Conservation (phyloP, 64 coral and sea anemone species). For the Stylophora pistillata region DNA sequence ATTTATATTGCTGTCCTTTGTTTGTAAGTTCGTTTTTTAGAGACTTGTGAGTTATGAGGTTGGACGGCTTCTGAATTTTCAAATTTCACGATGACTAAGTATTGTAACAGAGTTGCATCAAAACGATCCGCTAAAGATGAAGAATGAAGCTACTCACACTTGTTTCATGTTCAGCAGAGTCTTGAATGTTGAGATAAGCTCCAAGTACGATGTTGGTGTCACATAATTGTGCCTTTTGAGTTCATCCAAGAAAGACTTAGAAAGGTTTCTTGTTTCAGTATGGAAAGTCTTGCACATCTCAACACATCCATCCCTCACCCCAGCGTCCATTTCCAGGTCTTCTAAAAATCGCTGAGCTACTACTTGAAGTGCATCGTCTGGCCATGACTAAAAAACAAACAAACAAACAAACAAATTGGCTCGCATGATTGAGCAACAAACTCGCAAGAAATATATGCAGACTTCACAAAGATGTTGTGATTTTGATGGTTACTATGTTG, state of each 20-base stretch:
- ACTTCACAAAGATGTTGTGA: too few relatives aligned
- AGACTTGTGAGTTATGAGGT: too few relatives aligned
- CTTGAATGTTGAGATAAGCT: slow-evolving; percentile 97
- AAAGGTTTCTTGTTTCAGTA: slow-evolving; percentile 89
- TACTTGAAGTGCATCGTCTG: slow-evolving; percentile 90
- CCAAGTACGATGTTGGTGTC: slow-evolving; percentile 95
- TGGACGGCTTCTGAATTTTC: too few relatives aligned
- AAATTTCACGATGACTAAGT: too few relatives aligned
- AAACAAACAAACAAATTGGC: neutral
- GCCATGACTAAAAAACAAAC: slow-evolving; percentile 76
- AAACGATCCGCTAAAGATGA: neutral
- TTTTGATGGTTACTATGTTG: too few relatives aligned
- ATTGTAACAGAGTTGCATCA: too few relatives aligned
- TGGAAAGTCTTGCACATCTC: slow-evolving; percentile 96
- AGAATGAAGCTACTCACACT: slow-evolving; percentile 65
- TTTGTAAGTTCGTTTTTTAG: too few relatives aligned
- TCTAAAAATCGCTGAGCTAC: slow-evolving; percentile 95
- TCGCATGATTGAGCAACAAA: too few relatives aligned
- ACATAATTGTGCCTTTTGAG: slow-evolving; percentile 99
- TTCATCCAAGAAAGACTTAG: slow-evolving; percentile 77
- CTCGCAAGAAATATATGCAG: too few relatives aligned
- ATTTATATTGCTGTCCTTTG: too few relatives aligned
- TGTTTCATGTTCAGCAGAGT: slow-evolving; percentile 95
- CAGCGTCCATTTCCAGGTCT: slow-evolving; percentile 81
- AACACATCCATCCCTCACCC: slow-evolving; percentile 89